These are phyloP conservation scores for Psittacara wagleri DNA, from an alignment of 2,113 vertebrate species.

Conservation along the genomic window DNA sequence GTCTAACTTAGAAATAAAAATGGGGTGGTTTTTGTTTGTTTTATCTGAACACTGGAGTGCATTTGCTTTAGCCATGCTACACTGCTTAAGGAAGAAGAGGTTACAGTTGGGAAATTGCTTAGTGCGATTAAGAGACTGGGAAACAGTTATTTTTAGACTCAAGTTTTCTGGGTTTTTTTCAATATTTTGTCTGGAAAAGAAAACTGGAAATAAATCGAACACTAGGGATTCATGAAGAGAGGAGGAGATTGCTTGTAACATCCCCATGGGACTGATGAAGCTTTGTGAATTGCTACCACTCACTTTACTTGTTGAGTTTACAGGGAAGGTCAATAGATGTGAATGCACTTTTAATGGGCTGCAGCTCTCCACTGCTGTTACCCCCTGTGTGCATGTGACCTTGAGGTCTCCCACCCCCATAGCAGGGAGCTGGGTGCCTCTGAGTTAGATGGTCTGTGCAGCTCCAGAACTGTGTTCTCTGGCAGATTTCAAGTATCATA, in stretches of 20 bases:
- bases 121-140: neutral
- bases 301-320: neutral
- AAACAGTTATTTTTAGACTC: constrained; percentile 40
- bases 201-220: neutral
- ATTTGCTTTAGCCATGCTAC: neutral
- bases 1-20: neutral
- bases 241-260: neutral
- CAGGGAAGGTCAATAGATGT: neutral
- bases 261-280: constrained; percentile 16
- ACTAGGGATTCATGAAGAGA: neutral
- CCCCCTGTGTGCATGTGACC: neutral
- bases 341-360: neutral
- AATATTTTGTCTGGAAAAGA: neutral
- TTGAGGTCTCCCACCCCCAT: neutral
- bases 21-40: neutral
- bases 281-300: neutral
- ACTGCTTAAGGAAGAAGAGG: neutral
- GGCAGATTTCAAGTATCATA: neutral
- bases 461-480: neutral
- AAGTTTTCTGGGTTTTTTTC: neutral
- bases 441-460: neutral
- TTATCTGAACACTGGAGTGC: neutral
- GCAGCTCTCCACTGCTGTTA: neutral
- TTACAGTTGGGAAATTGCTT: neutral
- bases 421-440: neutral